A percentile compares a stretch with the other conserved stretches of the same genome.
Evolutionary conservation across 2,888 invertebrate genomes (phyloP).

Genomic region (Drosophila siamana): DNA sequence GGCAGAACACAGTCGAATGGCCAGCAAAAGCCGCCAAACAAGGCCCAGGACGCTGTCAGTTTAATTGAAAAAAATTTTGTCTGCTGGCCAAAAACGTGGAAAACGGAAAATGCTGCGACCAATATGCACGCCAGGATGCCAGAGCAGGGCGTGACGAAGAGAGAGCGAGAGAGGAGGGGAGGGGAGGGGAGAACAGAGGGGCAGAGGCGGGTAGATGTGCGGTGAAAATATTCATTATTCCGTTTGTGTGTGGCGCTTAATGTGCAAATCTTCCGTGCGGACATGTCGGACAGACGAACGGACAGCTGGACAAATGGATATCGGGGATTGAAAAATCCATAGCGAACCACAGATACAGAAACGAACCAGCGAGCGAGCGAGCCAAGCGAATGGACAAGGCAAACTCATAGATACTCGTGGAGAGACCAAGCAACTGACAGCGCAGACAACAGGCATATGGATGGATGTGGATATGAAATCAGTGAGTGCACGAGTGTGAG

Average conservation of each 20-base stretch:
- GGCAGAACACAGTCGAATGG: slow-evolving; percentile 25
- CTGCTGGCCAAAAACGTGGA: slow-evolving; percentile 43
- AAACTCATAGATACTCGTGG: slow-evolving; percentile 57
- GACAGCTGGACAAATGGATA: slow-evolving; percentile 77
- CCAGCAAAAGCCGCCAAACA: slow-evolving; percentile 57
- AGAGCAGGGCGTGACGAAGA: too few species aligned
- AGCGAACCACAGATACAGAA: slow-evolving; percentile 78
- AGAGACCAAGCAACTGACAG: slow-evolving; percentile 5
- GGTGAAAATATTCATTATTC: slow-evolving; percentile 83
- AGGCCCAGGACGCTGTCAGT: slow-evolving; percentile 70
- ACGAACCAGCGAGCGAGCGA: slow-evolving; percentile 38
- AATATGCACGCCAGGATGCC: not conserved
- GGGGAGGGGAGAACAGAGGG: not conserved
- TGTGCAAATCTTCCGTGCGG: slow-evolving; percentile 84
- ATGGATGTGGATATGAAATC: slow-evolving; percentile 33
- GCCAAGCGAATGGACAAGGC: slow-evolving; percentile 44
- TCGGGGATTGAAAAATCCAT: slow-evolving; percentile 83
- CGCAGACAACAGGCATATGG: slow-evolving; percentile 48
- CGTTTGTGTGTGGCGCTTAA: slow-evolving; percentile 78
- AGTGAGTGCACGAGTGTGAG: slow-evolving; percentile 21
- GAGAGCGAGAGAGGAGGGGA: not conserved
- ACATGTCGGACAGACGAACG: slow-evolving; percentile 70
- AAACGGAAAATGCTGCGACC: slow-evolving; percentile 31
- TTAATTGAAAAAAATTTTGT: slow-evolving; percentile 73
- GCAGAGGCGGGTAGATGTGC: slow-evolving; percentile 7